Evolutionary conservation across 64 coral and sea anemone species (phyloP).

Genomic region (Catalaphyllia jardinei): DNA sequence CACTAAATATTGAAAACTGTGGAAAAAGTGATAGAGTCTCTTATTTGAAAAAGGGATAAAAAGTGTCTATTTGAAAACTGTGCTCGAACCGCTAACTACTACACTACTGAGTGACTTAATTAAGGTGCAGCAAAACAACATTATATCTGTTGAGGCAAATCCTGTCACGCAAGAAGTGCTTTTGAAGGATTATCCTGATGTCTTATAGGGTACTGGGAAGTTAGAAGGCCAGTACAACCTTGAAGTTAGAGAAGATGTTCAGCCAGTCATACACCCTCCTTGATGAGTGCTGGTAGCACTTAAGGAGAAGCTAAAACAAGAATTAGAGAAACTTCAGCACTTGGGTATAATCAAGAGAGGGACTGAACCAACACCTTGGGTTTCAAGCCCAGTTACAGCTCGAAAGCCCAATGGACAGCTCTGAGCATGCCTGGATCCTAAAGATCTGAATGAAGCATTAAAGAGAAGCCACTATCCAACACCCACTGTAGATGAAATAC

Average conservation of each 20-base stretch:
- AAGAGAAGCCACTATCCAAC: constrained; percentile 8
- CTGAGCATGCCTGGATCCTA: neutral
- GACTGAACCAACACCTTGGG: constrained; percentile 31
- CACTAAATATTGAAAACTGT: no score
- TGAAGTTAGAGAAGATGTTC: neutral
- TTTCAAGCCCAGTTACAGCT: constrained; percentile 29
- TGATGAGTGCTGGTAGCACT: constrained; percentile 24
- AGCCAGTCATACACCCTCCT: constrained; percentile 42
- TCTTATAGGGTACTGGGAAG: constrained; percentile 35
- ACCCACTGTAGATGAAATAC: constrained; percentile 9
- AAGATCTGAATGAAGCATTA: constrained; percentile 21
- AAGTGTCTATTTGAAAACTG: no score
- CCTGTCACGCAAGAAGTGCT: neutral
- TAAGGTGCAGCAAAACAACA: constrained; percentile 40
- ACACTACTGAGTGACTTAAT: no score
- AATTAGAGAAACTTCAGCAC: constrained; percentile 22
- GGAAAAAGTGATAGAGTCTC: no score
- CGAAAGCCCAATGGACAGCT: constrained; percentile 37
- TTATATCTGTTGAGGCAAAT: constrained; percentile 4
- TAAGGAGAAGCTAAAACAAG: constrained; percentile 42
- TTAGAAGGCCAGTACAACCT: constrained; percentile 26
- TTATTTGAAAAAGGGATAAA: no score
- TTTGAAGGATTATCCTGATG: constrained; percentile 17
- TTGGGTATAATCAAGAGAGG: constrained; percentile 31
- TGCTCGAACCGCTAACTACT: no score